Evolutionary conservation across 2,797 vertebrate species (phyloP).

Genomic region (Bufotes viridis): DNA sequence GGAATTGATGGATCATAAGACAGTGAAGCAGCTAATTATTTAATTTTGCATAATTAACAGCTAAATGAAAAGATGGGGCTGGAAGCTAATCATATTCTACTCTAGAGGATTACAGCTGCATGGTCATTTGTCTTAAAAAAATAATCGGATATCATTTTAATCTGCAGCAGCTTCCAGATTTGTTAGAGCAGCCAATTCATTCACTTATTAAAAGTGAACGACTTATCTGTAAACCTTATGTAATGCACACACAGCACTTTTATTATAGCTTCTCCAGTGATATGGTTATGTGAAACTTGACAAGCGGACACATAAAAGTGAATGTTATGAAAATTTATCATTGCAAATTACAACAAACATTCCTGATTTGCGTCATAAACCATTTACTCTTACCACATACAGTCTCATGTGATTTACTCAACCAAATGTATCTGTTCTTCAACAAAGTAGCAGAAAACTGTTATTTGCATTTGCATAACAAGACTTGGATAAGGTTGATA

Average conservation of each 20-base stretch:
- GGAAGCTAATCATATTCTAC: not conserved
- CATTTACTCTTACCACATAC: not conserved
- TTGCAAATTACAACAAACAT: conserved; percentile 42
- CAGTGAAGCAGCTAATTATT: conserved; percentile 13
- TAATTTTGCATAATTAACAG: conserved; percentile 4
- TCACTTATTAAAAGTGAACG: not conserved
- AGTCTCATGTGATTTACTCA: not conserved
- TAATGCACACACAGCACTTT: not conserved
- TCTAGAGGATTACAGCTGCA: not conserved
- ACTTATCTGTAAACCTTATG: conserved; percentile 6
- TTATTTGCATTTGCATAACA: conserved; percentile 25
- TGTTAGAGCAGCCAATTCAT: not conserved
- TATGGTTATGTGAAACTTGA: conserved; percentile 41
- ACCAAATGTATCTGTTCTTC: conserved; percentile 35
- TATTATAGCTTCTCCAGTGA: conserved; percentile 1
- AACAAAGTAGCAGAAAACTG: conserved; percentile 8
- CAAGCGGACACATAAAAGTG: conserved; percentile 49
- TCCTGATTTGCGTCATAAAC: conserved; percentile 51
- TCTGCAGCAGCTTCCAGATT: not conserved
- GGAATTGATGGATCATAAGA: not conserved
- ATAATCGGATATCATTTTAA: not conserved
- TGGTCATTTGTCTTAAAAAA: not conserved
- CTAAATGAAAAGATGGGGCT: not conserved
- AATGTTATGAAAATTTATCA: conserved; percentile 58
- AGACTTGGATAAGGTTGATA: not conserved